Percentiles rank a stretch among this genome's conserved stretches.
Conservation (phyloP, 2,888 invertebrate species). For the Chydorus sphaericus region DNA sequence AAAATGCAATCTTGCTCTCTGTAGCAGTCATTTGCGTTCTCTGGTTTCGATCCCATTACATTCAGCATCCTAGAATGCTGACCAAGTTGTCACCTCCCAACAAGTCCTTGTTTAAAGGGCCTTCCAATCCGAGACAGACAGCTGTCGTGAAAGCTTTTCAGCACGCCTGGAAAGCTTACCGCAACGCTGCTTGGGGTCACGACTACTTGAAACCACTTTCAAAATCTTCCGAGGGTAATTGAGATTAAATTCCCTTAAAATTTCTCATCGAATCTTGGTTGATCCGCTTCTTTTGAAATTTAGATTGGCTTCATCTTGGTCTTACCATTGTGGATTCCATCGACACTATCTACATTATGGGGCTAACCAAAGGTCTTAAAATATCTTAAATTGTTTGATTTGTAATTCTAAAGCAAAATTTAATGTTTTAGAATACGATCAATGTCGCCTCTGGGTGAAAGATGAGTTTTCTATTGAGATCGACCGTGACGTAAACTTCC, state of each 20-base stretch:
- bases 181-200: slow-evolving; percentile 88
- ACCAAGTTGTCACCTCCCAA: slow-evolving; percentile 12
- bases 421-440: slow-evolving; percentile 72
- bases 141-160: slow-evolving; percentile 78
- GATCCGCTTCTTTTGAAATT: no score
- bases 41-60: slow-evolving; percentile 43
- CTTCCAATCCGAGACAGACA: slow-evolving; percentile 61
- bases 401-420: slow-evolving; percentile 45
- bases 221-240: slow-evolving; percentile 56
- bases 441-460: slow-evolving; percentile 78
- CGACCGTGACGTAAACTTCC: slow-evolving; percentile 84
- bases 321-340: slow-evolving; percentile 90
- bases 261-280: no score
- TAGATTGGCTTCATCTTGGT: slow-evolving; percentile 88
- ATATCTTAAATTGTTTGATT: slow-evolving; percentile 9
- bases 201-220: slow-evolving; percentile 88
- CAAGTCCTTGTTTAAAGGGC: slow-evolving; percentile 44
- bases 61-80: slow-evolving; percentile 29
- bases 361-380: slow-evolving; percentile 60
- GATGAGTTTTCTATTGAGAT: slow-evolving; percentile 65
- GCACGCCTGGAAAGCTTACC: slow-evolving; percentile 91
- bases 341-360: slow-evolving; percentile 95
- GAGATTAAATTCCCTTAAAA: no score
- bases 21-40: slow-evolving; percentile 39
- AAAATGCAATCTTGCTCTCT: slow-evolving; percentile 53